Evolutionary conservation across 2,797 vertebrate species (phyloP).

Genomic region (Forpus xanthops): DNA sequence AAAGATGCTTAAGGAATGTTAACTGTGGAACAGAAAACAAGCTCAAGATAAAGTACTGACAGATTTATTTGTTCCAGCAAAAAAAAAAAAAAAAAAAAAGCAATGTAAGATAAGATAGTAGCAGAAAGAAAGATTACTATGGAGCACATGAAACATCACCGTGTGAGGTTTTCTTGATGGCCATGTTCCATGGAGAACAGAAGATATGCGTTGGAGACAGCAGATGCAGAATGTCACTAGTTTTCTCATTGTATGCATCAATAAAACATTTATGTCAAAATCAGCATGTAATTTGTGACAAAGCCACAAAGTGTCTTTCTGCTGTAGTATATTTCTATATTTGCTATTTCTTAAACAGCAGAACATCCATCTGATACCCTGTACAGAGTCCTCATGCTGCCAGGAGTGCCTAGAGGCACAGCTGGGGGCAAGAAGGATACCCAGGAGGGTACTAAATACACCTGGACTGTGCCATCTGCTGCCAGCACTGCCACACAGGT

Average conservation of each 20-base stretch:
- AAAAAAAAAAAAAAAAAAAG: too few relatives aligned
- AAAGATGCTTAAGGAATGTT: not conserved
- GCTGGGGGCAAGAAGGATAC: not conserved
- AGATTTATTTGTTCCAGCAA: constrained; percentile 2
- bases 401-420: not conserved
- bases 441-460: not conserved
- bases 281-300: not conserved
- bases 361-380: not conserved
- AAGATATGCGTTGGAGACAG: not conserved
- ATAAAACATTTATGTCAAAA: not conserved
- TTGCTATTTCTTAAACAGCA: not conserved
- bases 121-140: not conserved
- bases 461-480: not conserved
- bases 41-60: not conserved
- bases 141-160: not conserved
- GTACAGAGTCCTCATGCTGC: not conserved
- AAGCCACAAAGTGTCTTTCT: not conserved
- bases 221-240: not conserved
- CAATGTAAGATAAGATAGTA: too few relatives aligned
- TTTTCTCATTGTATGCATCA: not conserved
- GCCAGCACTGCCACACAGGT: not conserved
- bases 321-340: not conserved
- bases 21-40: not conserved
- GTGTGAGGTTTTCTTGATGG: not conserved
- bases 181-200: not conserved